These are phyloP conservation scores for Lepus americanus DNA, from an alignment of 2,113 vertebrate genomes.

Conservation along the genomic window DNA sequence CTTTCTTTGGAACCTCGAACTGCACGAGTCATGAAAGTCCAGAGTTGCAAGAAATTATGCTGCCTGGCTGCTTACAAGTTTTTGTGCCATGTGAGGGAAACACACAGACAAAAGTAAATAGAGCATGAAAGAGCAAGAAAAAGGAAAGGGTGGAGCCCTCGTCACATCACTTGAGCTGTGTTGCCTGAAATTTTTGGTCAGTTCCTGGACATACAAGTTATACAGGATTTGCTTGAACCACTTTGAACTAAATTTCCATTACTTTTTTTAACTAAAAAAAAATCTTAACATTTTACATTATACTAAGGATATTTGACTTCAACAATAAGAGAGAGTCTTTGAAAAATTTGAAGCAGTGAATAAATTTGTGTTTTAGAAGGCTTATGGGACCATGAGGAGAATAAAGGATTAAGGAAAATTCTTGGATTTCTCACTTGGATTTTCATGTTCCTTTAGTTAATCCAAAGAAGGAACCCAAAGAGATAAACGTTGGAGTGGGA, in stretches of 20 bases:
- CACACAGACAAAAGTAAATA: not conserved
- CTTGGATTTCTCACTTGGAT: not conserved
- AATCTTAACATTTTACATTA: not conserved
- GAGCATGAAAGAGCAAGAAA: not conserved
- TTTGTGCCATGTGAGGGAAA: not conserved
- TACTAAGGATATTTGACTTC: not conserved
- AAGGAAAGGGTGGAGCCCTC: not conserved
- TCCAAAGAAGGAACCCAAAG: not conserved
- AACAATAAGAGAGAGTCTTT: not conserved
- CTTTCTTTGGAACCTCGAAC: not conserved
- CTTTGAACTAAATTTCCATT: not conserved
- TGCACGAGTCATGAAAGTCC: not conserved
- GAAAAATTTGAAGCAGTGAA: not conserved
- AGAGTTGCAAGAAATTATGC: not conserved
- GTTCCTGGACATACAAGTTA: not conserved
- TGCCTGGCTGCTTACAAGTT: not conserved
- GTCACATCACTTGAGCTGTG: not conserved
- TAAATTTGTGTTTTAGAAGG: constrained; percentile 8
- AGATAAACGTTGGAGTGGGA: not conserved
- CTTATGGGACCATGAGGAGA: not conserved
- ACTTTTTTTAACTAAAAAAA: not conserved
- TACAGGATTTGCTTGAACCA: not conserved
- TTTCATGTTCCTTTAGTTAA: not conserved
- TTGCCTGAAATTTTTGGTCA: not conserved
- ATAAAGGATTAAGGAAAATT: not conserved